phyloP scores from a whole-genome alignment of 1,140 invertebrate species.

The Heliconius eleuchia region DNA sequence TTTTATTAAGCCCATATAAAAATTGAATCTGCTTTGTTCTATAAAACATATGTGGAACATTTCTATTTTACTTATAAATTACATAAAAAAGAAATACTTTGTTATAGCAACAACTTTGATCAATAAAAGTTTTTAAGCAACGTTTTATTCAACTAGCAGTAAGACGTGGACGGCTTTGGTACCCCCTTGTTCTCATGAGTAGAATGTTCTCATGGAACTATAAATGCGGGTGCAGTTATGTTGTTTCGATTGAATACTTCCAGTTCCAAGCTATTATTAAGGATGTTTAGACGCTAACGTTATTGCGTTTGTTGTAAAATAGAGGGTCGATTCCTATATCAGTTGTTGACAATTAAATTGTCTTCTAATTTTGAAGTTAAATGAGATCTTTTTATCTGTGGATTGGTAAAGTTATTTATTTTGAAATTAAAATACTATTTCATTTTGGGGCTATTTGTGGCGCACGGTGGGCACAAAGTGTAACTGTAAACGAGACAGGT shows the following conservation, averaged over 20 bases:
- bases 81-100: neutral
- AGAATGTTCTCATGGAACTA: slow-evolving; percentile 44
- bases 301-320: neutral
- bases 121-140: neutral
- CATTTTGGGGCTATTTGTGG: too few relatives aligned
- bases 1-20: slow-evolving; percentile 24
- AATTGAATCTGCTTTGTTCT: neutral
- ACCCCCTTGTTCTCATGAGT: slow-evolving; percentile 41
- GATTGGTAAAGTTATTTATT: neutral
- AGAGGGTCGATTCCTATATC: neutral
- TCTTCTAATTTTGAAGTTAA: neutral
- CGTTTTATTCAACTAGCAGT: slow-evolving; percentile 27
- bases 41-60: neutral
- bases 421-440: too few relatives aligned
- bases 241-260: slow-evolving; percentile 34
- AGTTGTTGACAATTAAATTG: neutral
- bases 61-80: too few relatives aligned
- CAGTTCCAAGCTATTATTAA: slow-evolving; percentile 13
- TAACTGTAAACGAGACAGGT: too few relatives aligned
- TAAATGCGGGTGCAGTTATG: slow-evolving; percentile 38
- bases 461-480: too few relatives aligned
- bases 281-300: slow-evolving; percentile 14
- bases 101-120: neutral
- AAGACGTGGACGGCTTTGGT: slow-evolving; percentile 38
- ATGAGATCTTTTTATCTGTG: neutral